Percentiles rank a stretch among this genome's conserved stretches.
Conservation (phyloP, 2,888 invertebrate species). For the Loripinus fragilis region DNA sequence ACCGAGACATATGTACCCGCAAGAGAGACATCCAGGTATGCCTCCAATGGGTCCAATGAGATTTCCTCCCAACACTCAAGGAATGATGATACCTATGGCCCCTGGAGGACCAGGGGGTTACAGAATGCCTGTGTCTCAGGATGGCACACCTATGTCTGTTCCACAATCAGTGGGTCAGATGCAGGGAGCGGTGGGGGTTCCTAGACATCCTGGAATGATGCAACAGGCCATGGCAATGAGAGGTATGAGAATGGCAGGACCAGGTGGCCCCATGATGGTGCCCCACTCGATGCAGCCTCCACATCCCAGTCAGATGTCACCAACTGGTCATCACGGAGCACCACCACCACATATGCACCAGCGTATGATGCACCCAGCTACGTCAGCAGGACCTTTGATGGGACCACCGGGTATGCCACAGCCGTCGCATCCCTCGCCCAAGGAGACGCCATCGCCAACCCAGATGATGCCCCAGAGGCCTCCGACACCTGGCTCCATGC, state of each 20-base stretch:
- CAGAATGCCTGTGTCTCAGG: slow-evolving; percentile 26
- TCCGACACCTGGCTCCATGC: slow-evolving; percentile 50
- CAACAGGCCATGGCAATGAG: slow-evolving; percentile 53
- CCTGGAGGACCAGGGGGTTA: slow-evolving; percentile 34
- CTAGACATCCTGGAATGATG: slow-evolving; percentile 57
- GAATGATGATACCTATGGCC: slow-evolving; percentile 43
- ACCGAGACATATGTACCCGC: slow-evolving; percentile 46
- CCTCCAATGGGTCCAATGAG: slow-evolving; percentile 46
- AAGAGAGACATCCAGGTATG: slow-evolving; percentile 47
- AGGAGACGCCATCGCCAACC: slow-evolving; percentile 48
- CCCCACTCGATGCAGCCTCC: slow-evolving; percentile 34
- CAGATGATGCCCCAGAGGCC: slow-evolving; percentile 44
- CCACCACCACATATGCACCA: slow-evolving; percentile 47
- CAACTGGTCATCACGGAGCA: slow-evolving; percentile 48
- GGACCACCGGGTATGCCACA: slow-evolving; percentile 50
- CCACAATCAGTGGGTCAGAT: slow-evolving; percentile 48
- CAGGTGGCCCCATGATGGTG: slow-evolving; percentile 40
- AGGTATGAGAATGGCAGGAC: slow-evolving; percentile 44
- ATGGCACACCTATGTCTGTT: slow-evolving; percentile 45
- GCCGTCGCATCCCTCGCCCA: slow-evolving; percentile 19
- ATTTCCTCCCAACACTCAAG: slow-evolving; percentile 48
- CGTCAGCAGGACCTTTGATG: slow-evolving; percentile 48
- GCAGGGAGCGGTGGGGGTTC: slow-evolving; percentile 33
- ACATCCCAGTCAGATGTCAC: slow-evolving; percentile 55
- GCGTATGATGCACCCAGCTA: slow-evolving; percentile 39